Conservation (phyloP, 2,888 invertebrate species). For the Aporophyla nigra region DNA sequence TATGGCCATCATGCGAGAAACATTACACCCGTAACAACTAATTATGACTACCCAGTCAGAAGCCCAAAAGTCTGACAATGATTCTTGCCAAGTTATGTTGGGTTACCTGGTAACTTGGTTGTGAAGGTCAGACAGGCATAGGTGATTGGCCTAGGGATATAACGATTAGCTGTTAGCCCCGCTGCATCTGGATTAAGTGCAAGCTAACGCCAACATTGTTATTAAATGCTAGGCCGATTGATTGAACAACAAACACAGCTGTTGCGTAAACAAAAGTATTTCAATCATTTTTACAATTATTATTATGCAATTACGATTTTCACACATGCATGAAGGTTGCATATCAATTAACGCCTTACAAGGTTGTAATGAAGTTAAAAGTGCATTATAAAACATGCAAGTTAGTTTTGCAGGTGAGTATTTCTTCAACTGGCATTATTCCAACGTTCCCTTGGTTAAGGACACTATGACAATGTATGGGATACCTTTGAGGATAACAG, state of each 20-base stretch:
- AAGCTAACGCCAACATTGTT: too few relatives aligned
- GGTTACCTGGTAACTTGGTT: too few relatives aligned
- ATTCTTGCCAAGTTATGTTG: too few relatives aligned
- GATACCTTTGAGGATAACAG: slow-evolving; percentile 12
- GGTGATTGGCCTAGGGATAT: too few relatives aligned
- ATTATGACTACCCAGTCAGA: too few relatives aligned
- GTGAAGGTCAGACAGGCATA: too few relatives aligned
- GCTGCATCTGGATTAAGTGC: too few relatives aligned
- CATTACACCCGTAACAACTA: too few relatives aligned
- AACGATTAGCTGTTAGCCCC: too few relatives aligned
- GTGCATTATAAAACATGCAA: slow-evolving; percentile 16
- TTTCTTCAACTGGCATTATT: slow-evolving; percentile 29
- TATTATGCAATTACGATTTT: slow-evolving; percentile 24
- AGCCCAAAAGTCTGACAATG: too few relatives aligned
- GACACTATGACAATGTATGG: slow-evolving; percentile 8
- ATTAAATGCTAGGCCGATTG: too few relatives aligned
- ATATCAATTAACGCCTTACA: slow-evolving; percentile 9
- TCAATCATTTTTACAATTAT: slow-evolving; percentile 10
- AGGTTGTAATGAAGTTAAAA: slow-evolving; percentile 21
- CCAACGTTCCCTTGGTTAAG: slow-evolving; percentile 23
- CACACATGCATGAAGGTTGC: slow-evolving; percentile 36
- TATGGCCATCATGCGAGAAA: too few relatives aligned
- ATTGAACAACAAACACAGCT: slow-evolving; percentile 21
- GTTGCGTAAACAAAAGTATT: slow-evolving; percentile 14
- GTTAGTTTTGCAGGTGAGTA: slow-evolving; percentile 45